Base-by-base conservation (phyloP, 2,797 vertebrate genomes). In the Bradypodion ventrale region DNA sequence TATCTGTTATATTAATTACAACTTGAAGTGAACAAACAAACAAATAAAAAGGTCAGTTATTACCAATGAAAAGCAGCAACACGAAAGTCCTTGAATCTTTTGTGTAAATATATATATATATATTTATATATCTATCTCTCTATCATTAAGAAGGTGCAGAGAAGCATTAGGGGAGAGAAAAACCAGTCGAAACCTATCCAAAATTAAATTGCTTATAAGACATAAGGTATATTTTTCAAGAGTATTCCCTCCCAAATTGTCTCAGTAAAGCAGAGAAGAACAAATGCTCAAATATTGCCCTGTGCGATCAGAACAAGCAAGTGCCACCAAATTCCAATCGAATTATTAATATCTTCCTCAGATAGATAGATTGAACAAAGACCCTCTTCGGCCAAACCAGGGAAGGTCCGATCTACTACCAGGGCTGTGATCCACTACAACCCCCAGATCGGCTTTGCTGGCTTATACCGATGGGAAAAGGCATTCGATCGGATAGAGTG, bases 1-100 rank as follows among this genome's bases (percentile, higher is more conserved):
- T 92, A 89, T 87, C 88, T 88, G 89, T 93, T 92, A 92, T 59
- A 93, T 93, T 94, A 93, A 95, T 96, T 95, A 94, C 94, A 95
- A 94, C 91, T 91, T 84, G 92, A 94, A 92, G 89, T 91, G 83
- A 94, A 93, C n/a, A 1, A 83, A 78, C 56, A 70, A 25, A 69
- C 44, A 80, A 52, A 68, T 35, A 37, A 62, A 77, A 62, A 92
- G 91, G 92, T 87, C 87, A 91, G 92, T 94, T 93, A 94, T 94
- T 87, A 56, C 7, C n/a, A 4, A n/a, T 7, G 82, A 91, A 75
- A 94, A 95, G 94, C 95, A 96, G 95, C 95, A 95, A 92, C 90
- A 95, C 87, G 91, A 93, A 91, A 90, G 90, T 90, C 90, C 81
- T 79, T 92, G 78, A 78, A 82, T 94, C 92, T 93, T 92, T 85